phyloP scores from a whole-genome alignment of 2,797 vertebrate genomes.

The Nannoperca australis region DNA sequence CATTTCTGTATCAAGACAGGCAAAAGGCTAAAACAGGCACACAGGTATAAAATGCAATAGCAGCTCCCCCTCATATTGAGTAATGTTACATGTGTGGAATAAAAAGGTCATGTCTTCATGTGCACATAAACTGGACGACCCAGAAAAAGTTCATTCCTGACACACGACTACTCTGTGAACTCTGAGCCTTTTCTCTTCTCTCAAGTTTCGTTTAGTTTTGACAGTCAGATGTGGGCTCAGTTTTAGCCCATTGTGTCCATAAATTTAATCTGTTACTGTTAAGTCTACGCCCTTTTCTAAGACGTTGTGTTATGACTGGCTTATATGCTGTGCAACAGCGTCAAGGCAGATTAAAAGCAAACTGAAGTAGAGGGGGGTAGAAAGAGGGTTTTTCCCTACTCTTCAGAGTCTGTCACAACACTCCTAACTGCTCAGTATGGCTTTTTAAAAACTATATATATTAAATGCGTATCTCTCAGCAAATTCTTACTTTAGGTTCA shows the following conservation, averaged over 20 bases:
- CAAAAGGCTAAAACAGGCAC: not conserved
- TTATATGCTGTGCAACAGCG: constrained; percentile 44
- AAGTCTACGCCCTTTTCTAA: constrained; percentile 70
- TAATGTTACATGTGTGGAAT: constrained; percentile 12
- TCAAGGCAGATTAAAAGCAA: constrained; percentile 64
- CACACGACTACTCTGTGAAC: constrained; percentile 56
- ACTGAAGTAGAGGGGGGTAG: constrained; percentile 18
- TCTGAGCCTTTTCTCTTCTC: constrained; percentile 51
- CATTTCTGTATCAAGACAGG: constrained; percentile 23
- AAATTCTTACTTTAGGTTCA: not conserved
- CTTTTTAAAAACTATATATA: not conserved
- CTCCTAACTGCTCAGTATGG: not conserved
- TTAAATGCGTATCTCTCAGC: not conserved
- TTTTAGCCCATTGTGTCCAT: constrained; percentile 67
- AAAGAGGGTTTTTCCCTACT: constrained; percentile 11
- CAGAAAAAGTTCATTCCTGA: constrained; percentile 55
- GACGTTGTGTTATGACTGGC: constrained; percentile 66
- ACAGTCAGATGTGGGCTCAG: constrained; percentile 67
- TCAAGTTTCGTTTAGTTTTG: constrained; percentile 71
- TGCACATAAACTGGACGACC: constrained; percentile 35
- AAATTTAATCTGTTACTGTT: constrained; percentile 74
- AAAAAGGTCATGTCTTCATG: constrained; percentile 26
- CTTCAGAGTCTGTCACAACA: not conserved
- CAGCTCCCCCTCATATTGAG: constrained; percentile 18
- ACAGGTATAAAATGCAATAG: not conserved